Evolutionary conservation across 2,888 invertebrate species (phyloP).

Genomic region (Eupeodes latifasciatus): DNA sequence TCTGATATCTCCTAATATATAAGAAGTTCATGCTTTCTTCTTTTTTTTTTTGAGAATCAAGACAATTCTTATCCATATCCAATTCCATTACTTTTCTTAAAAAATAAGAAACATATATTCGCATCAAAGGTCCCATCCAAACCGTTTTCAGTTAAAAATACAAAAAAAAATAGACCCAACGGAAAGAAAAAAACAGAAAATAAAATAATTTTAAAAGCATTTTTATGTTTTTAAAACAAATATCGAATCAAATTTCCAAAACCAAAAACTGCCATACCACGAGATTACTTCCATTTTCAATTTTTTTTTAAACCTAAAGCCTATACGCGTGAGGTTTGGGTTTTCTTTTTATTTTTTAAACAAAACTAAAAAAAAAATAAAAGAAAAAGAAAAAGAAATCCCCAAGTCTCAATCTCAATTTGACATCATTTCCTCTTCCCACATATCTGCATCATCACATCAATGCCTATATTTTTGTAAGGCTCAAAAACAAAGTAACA

Average conservation of each 20-base stretch:
- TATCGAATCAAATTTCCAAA: constrained; percentile 71
- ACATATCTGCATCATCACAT: constrained; percentile 14
- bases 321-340: constrained; percentile 6
- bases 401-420: constrained; percentile 17
- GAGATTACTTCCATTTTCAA: constrained; percentile 30
- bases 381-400: constrained; percentile 14
- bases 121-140: not conserved
- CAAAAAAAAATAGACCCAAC: not conserved
- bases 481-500: constrained; percentile 19
- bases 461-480: constrained; percentile 52
- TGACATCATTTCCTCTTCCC: constrained; percentile 37
- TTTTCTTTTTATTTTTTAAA: not conserved
- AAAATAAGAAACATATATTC: constrained; percentile 10
- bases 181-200: constrained; percentile 8
- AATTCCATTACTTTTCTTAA: constrained; percentile 21
- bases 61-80: constrained; percentile 2
- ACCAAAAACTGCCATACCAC: constrained; percentile 51
- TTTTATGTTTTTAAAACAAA: constrained; percentile 75
- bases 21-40: not conserved
- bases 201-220: constrained; percentile 69
- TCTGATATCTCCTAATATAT: constrained; percentile 1
- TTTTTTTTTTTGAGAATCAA: not conserved
- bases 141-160: not conserved
- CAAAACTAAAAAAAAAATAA: too few relatives aligned
- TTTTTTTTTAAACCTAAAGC: constrained; percentile 42